A percentile compares a stretch with the other conserved stretches of the same genome.
phyloP scores from a whole-genome alignment of 2,888 invertebrate genomes.

The Pinctada fucata region DNA sequence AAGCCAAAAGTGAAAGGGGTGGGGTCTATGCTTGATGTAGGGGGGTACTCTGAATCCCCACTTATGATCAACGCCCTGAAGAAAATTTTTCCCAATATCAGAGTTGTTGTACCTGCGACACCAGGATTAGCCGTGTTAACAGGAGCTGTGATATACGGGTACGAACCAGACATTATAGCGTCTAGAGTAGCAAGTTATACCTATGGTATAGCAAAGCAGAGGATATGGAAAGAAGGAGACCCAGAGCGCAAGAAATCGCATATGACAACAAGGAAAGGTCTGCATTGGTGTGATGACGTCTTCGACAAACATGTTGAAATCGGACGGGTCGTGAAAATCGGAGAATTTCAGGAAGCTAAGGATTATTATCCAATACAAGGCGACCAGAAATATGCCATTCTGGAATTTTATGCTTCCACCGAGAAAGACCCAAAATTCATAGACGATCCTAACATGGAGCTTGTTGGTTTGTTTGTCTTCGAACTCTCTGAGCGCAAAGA shows the following conservation, averaged over 20 bases:
- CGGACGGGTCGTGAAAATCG: constrained; percentile 25
- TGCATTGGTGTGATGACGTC: constrained; percentile 30
- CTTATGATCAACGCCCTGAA: constrained; percentile 27
- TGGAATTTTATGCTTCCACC: constrained; percentile 31
- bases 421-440: constrained; percentile 19
- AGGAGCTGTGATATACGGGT: constrained; percentile 34
- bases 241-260: constrained; percentile 15
- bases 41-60: constrained; percentile 30
- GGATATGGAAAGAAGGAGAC: constrained; percentile 24
- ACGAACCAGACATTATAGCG: constrained; percentile 30
- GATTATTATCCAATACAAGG: constrained; percentile 17
- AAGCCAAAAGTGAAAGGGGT: constrained; percentile 16
- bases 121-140: constrained; percentile 30
- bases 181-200: constrained; percentile 32
- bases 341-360: constrained; percentile 20
- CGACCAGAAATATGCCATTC: neutral
- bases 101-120: constrained; percentile 27
- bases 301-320: constrained; percentile 36
- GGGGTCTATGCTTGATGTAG: constrained; percentile 25
- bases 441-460: constrained; percentile 2
- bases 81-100: constrained; percentile 7
- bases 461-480: constrained; percentile 13
- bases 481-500: neutral
- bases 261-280: constrained; percentile 12
- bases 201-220: constrained; percentile 34